A percentile compares a stretch with the other conserved stretches of the same genome.
These are phyloP conservation scores for Nasonia vitripennis DNA, from an alignment of 1,140 invertebrate species.

Conservation along the genomic window DNA sequence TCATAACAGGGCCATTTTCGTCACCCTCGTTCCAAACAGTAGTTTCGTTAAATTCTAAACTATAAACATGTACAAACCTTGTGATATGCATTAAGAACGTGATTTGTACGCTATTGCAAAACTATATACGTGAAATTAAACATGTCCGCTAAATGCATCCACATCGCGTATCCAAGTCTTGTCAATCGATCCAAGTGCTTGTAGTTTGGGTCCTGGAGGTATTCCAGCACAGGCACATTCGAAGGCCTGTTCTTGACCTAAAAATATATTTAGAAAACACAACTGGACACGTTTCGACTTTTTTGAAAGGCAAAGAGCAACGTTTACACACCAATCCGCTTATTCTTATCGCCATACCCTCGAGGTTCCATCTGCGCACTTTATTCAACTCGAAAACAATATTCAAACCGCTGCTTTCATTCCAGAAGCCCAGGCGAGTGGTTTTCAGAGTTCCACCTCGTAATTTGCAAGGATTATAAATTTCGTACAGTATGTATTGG, in stretches of 20 bases:
- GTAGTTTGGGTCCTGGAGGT: constrained; percentile 16
- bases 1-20: constrained; percentile 15
- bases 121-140: constrained; percentile 42
- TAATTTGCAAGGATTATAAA: constrained; percentile 50
- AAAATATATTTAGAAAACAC: background rate
- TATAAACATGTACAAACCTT: constrained; percentile 1
- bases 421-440: constrained; percentile 26
- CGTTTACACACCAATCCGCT: constrained; percentile 13
- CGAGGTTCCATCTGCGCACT: constrained; percentile 33
- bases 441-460: constrained; percentile 46
- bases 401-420: constrained; percentile 30
- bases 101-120: background rate
- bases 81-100: background rate
- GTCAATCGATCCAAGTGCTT: background rate
- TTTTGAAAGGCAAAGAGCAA: background rate
- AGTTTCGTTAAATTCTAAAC: constrained; percentile 25
- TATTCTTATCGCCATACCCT: constrained; percentile 40
- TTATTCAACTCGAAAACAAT: constrained; percentile 18
- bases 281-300: background rate
- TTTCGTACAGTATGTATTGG: constrained; percentile 32
- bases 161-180: constrained; percentile 13
- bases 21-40: constrained; percentile 2
- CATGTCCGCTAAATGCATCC: constrained; percentile 19
- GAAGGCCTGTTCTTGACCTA: background rate
- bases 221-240: background rate